A percentile compares a stretch with the other conserved stretches of the same genome.
Conservation (phyloP, 2,797 vertebrate species). For the Salarias fasciatus region DNA sequence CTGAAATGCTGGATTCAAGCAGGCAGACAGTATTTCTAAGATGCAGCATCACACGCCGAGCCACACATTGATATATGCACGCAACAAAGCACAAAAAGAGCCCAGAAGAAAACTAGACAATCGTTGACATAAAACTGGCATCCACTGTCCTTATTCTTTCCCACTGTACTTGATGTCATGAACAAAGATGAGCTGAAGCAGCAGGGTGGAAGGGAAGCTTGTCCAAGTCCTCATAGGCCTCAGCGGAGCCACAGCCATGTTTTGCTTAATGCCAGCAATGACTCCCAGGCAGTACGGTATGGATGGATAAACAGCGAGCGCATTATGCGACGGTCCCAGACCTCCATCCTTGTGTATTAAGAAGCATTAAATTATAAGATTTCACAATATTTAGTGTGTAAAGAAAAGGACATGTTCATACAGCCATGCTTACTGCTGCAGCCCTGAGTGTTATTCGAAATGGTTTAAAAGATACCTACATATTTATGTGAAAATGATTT, state of each 20-base stretch:
- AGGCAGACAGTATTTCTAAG: constrained; percentile 26
- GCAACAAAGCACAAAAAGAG: constrained; percentile 14
- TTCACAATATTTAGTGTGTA: too few relatives aligned
- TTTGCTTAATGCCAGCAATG: constrained; percentile 49
- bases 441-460: too few relatives aligned
- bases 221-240: constrained; percentile 61
- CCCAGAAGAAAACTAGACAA: constrained; percentile 16
- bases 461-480: too few relatives aligned
- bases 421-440: too few relatives aligned
- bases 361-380: neutral
- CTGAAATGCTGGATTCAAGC: constrained; percentile 38
- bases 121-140: constrained; percentile 26
- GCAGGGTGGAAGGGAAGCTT: constrained; percentile 55
- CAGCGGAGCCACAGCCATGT: constrained; percentile 42
- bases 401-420: neutral
- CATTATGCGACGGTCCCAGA: constrained; percentile 22
- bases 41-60: constrained; percentile 14
- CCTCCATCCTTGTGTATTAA: constrained; percentile 15
- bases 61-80: constrained; percentile 8
- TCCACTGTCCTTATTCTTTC: constrained; percentile 22
- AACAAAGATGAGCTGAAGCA: constrained; percentile 57
- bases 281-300: constrained; percentile 43
- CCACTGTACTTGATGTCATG: constrained; percentile 33
- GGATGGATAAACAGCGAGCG: constrained; percentile 52
- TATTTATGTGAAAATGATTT: too few relatives aligned